Base-by-base conservation (phyloP, 2,888 invertebrate species). In the Odontomyia ornata region DNA sequence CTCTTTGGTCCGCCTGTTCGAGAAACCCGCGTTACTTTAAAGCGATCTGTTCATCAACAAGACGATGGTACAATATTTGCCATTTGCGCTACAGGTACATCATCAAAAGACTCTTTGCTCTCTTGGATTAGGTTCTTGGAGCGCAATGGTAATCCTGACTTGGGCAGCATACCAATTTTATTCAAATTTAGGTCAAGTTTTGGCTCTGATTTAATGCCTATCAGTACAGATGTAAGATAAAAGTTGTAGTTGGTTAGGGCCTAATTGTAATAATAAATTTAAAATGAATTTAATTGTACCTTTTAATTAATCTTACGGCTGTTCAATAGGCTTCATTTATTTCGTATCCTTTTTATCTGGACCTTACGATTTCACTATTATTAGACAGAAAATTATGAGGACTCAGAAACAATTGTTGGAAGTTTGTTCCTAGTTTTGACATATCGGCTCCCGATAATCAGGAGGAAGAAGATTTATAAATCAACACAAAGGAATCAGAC, bases 11-110 rank as follows among this genome's bases (percentile, higher is more conserved):
- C 84, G 2, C 85, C 88, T 81, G 83, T 87, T 80, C 81, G 88
- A 72, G 87, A 89, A 75, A 80, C 82, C 15, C 79, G 88, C 67
- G 64, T 85, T 7, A 86, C 88, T 15, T 85, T 89, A 1, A 86
- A 88, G 78, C 91, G 91, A 11, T 91, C 93, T 28, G 91, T 96
- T 0, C 98, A 99, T 84, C 95, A 97, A 84, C 97, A 98, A 87
- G 93, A 94, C 76, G 97, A 98, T 86, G 97, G 96, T 3, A 93
- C 93, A 0, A 93, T 98, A 82, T 90, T 95, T 80, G 93, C 93
- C 9, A 89, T 96, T 72, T 96, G 96, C 87, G 95, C 96, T 28
- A 97, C 98, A 77, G 98, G 98, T 72, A 93, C 95, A 11, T 95
- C 95, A 18, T 93, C 93, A 77, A 92, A 95, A 86, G 97, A 97